These are phyloP conservation scores for Strigamia transsilvanica DNA, from an alignment of 2,888 invertebrate genomes.

Conservation along the genomic window DNA sequence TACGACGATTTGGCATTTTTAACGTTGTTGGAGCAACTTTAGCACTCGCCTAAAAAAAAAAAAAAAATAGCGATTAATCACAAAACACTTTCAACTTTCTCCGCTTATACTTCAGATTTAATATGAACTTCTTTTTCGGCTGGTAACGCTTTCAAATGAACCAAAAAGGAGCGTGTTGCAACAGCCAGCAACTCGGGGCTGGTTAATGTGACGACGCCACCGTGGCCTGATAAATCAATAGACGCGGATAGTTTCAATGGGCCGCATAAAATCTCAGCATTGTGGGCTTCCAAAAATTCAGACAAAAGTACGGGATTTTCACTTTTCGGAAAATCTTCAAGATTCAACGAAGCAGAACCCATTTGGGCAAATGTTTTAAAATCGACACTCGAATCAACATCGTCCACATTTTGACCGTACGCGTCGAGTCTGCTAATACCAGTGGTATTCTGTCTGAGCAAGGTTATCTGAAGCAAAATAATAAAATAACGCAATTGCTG, in stretches of 20 bases:
- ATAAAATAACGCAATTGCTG: background rate
- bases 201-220: slow-evolving; percentile 84
- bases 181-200: slow-evolving; percentile 84
- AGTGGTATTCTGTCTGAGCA: slow-evolving; percentile 75
- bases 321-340: background rate
- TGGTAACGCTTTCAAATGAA: slow-evolving; percentile 78
- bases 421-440: slow-evolving; percentile 64
- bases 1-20: slow-evolving; percentile 4
- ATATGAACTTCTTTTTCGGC: slow-evolving; percentile 37
- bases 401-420: slow-evolving; percentile 27
- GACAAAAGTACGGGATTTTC: slow-evolving; percentile 66
- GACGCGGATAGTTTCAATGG: slow-evolving; percentile 83
- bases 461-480: slow-evolving; percentile 67
- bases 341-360: background rate
- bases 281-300: slow-evolving; percentile 84
- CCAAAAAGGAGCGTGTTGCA: slow-evolving; percentile 78
- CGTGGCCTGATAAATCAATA: slow-evolving; percentile 83
- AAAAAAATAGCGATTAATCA: background rate
- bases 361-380: slow-evolving; percentile 56
- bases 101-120: slow-evolving; percentile 31
- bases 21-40: background rate
- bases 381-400: slow-evolving; percentile 57
- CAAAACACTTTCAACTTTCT: background rate
- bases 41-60: background rate
- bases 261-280: slow-evolving; percentile 89